Evolutionary conservation across 2,888 invertebrate species (phyloP), one percentile per base, ranked within the genome.

Genomic region (Eilema depressum): DNA sequence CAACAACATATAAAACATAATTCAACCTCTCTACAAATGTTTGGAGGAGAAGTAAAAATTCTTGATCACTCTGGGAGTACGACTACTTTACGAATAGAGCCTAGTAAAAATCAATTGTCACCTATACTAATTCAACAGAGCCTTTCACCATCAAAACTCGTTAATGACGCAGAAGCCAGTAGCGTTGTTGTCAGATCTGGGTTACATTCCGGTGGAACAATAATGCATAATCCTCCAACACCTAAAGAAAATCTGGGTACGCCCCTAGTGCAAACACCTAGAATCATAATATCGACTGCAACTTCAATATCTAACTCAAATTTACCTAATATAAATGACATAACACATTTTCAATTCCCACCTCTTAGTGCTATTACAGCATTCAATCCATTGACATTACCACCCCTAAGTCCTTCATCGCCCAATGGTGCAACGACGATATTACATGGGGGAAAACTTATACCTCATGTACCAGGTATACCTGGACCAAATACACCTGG

Each of bases 401-500:
- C 96, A 28, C 96, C 96, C 17, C 86, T 96, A 33, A 93, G 93
- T 80, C 94, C 93, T 60, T 89, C 91, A 71, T 91, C 94, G 70
- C 94, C 96, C 59, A 96, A 96, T 76, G 96, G 96, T 17, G 95
- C 96, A 61, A 94, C 96, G n/a, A 96, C 96, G 37, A 97, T 97
- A 75, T 88, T 96, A 63, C 96, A 97, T 80, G 96, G 96, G 23
- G 97, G 97, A 28, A 97, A 97, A 89, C 92, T 97, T n/a, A 97
- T 98, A 85, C 97, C 98, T 0, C 97, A 98, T 89, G 98, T 98
- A 17, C 98, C 98, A 10, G 98, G 98, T 20, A 98, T 98, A 91
- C 98, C 98, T 0, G 98, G 98, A 14, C 98, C 98, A 4, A 97
- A 97, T 80, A 96, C 96, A 47, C 89, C 97, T 33, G 91, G 93